A percentile compares a stretch with the other conserved stretches of the same genome.
phyloP scores from a whole-genome alignment of 2,797 vertebrate species.

The Melanotaenia parkinsoni region DNA sequence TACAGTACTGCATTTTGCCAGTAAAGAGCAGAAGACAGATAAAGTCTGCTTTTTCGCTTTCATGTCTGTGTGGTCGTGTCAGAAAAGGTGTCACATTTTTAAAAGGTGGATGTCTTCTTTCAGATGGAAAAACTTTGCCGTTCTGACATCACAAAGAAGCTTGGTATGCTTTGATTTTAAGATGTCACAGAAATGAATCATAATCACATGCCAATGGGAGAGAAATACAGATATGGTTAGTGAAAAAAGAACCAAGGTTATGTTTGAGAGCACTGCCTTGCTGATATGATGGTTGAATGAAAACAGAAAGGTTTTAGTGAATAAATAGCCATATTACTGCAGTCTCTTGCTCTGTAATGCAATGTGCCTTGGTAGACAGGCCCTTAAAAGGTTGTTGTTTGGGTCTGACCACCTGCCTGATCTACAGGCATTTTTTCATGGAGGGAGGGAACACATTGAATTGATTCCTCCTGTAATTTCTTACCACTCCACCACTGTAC shows the following conservation, averaged over 20 bases:
- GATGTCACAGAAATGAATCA: background rate
- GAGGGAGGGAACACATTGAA: slow-evolving; percentile 65
- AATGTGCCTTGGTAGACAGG: slow-evolving; percentile 54
- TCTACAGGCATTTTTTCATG: slow-evolving; percentile 69
- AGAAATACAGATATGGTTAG: slow-evolving; percentile 26
- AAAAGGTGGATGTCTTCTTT: slow-evolving; percentile 53
- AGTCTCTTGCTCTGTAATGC: slow-evolving; percentile 42
- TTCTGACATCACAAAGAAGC: slow-evolving; percentile 20
- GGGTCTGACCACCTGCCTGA: slow-evolving; percentile 62
- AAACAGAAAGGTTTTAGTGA: slow-evolving; percentile 25
- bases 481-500: slow-evolving; percentile 63
- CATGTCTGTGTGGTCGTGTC: slow-evolving; percentile 37
- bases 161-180: slow-evolving; percentile 14
- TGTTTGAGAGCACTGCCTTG: slow-evolving; percentile 14
- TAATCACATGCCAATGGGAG: slow-evolving; percentile 12
- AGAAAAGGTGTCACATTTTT: slow-evolving; percentile 51
- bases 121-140: slow-evolving; percentile 34
- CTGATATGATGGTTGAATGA: slow-evolving; percentile 4
- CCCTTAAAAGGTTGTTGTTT: slow-evolving; percentile 69
- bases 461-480: slow-evolving; percentile 81
- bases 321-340: slow-evolving; percentile 34
- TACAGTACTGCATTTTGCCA: slow-evolving; percentile 34
- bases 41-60: slow-evolving; percentile 62
- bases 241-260: slow-evolving; percentile 23
- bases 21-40: slow-evolving; percentile 53